Base-by-base conservation (phyloP, 2,113 vertebrate species). In the Pterocles burchelli region DNA sequence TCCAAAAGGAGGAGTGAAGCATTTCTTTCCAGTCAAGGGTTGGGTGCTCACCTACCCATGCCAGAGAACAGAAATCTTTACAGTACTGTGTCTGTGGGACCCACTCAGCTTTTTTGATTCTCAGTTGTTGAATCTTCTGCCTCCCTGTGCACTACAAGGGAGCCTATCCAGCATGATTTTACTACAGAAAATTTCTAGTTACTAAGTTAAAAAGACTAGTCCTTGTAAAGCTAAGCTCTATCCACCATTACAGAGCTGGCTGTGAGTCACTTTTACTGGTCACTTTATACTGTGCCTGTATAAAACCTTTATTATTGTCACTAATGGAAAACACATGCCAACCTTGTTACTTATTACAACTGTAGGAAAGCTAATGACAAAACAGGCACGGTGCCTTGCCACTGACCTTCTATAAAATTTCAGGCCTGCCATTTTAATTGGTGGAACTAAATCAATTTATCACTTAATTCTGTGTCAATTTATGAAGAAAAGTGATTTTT, bases 401-500 rank as follows among this genome's bases (percentile, higher is more conserved):
- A 77, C 73, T 97, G 95, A 97, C 81, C 80, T 7, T 78, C 83
- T 85, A 73, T 91, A 95, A 98, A 93, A 96, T 91, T 91, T 95
- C 84, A 61, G 88, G 63, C 55, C 85, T 83, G 68, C 59, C 91
- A 96, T 92, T 97, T 85, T 95, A 97, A 97, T 81, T 96, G 93
- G 84, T 93, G 90, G 57, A 96, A 93, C 82, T 95, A 97, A 97
- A 97, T 96, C 89, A 96, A 97, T 98, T 97, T 96, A 97, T 97
- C 82, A 89, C 92, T 94, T 95, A 96, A 97, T 97, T 98, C 96
- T 93, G 66, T 95, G 92, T 91, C 93, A 96, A 38, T 91, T 96
- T 96, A 96, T 94, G 70, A 96, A 98, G 92, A 89, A 92, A 93
- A 81, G 59, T 49, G 26, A 43, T 67, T 90, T 89, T 95, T 93